phyloP scores from a whole-genome alignment of 2,888 invertebrate genomes.

The Eurytoma californica region DNA sequence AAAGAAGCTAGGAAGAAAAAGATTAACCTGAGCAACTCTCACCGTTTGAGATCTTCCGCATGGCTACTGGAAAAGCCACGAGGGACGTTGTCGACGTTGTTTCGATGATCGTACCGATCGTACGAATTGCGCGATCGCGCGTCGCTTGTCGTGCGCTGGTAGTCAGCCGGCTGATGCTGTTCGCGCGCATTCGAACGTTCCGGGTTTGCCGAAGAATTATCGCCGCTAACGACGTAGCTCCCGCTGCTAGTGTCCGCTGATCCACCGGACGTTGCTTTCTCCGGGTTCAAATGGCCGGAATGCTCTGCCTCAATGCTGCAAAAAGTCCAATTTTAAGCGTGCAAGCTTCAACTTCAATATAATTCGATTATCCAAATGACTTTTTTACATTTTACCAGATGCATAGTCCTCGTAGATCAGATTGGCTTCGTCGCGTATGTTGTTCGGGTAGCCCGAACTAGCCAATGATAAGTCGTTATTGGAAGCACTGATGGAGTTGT shows the following conservation, averaged over 20 bases:
- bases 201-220: conserved; percentile 42
- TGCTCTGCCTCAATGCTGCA: conserved; percentile 3
- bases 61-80: conserved; percentile 57
- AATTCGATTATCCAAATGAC: no score
- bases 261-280: conserved; percentile 1
- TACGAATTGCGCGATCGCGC: conserved; percentile 3
- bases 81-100: conserved; percentile 55
- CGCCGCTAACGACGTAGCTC: background rate
- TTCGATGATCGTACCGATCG: conserved; percentile 20
- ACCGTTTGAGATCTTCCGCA: conserved; percentile 9
- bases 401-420: conserved; percentile 50
- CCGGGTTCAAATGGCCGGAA: background rate
- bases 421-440: conserved; percentile 45
- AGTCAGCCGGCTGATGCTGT: background rate
- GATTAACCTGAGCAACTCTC: background rate
- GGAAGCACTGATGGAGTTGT: conserved; percentile 45
- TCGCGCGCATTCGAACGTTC: conserved; percentile 30
- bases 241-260: background rate
- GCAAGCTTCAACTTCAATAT: no score
- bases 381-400: conserved; percentile 23
- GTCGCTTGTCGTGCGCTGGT: conserved; percentile 5
- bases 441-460: conserved; percentile 60
- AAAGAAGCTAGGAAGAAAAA: background rate
- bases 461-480: conserved; percentile 61
- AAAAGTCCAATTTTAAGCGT: conserved; percentile 9